Evolutionary conservation across 2,797 vertebrate genomes (phyloP).

Genomic region (Karalla daura): DNA sequence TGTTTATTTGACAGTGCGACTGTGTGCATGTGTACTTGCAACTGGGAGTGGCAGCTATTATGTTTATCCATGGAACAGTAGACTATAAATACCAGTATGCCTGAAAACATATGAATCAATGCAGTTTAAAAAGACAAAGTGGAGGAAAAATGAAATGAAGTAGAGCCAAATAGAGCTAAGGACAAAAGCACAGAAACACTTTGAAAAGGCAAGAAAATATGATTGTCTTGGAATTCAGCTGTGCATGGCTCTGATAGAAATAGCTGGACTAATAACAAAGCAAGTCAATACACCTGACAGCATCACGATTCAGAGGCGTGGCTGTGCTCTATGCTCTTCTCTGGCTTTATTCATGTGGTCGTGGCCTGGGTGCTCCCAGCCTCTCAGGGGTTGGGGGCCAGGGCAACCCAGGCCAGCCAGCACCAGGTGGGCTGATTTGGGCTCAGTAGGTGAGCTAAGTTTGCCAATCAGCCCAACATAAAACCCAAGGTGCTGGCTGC

Average conservation of each 20-base stretch:
- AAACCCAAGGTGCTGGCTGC: too few relatives aligned
- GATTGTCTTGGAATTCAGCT: constrained; percentile 31
- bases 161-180: constrained; percentile 17
- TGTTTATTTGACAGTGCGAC: constrained; percentile 60
- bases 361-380: too few relatives aligned
- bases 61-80: constrained; percentile 55
- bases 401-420: too few relatives aligned
- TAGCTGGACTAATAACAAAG: constrained; percentile 44
- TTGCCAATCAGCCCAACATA: too few relatives aligned
- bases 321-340: constrained; percentile 21
- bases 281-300: constrained; percentile 37
- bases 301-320: constrained; percentile 38
- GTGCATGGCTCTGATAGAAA: constrained; percentile 47
- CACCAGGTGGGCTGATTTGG: too few relatives aligned
- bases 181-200: constrained; percentile 19
- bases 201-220: constrained; percentile 6
- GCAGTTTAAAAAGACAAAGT: constrained; percentile 44
- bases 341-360: constrained; percentile 32
- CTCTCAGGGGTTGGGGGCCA: too few relatives aligned
- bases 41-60: constrained; percentile 60
- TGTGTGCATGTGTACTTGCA: constrained; percentile 53
- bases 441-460: too few relatives aligned
- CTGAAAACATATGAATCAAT: constrained; percentile 68
- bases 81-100: constrained; percentile 58
- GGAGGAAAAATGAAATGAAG: neutral